A percentile compares a stretch with the other conserved stretches of the same genome.
phyloP scores from a whole-genome alignment of 1,140 invertebrate genomes.

The Contarinia nasturtii region DNA sequence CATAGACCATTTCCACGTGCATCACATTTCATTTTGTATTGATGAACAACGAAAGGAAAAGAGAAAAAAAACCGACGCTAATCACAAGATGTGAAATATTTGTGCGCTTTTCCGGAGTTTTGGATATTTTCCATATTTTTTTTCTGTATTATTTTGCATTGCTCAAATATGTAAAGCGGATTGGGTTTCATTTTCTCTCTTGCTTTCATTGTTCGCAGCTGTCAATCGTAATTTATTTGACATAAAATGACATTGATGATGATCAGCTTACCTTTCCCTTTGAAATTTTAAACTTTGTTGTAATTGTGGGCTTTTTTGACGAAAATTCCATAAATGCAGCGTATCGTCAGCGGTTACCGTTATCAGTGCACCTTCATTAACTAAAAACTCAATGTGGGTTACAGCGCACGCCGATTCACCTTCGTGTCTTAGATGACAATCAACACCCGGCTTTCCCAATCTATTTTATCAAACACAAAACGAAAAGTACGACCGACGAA shows the following conservation, averaged over 20 bases:
- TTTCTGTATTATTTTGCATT: too few species aligned
- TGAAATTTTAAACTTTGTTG: conserved; percentile 93
- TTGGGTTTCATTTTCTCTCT: too few species aligned
- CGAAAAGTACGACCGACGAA: neutral
- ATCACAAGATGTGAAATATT: too few species aligned
- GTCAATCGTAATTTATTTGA: too few species aligned
- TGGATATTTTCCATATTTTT: too few species aligned
- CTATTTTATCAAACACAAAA: conserved; percentile 28
- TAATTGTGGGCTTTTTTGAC: conserved; percentile 85
- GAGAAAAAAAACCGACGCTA: too few species aligned
- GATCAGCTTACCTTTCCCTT: conserved; percentile 67
- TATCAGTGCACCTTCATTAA: conserved; percentile 91
- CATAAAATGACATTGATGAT: neutral
- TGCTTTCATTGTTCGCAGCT: too few species aligned
- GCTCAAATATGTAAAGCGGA: too few species aligned
- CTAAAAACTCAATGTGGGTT: conserved; percentile 76
- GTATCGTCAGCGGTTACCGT: conserved; percentile 88
- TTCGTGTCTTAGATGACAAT: conserved; percentile 80
- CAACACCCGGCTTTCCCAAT: conserved; percentile 85
- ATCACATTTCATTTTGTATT: neutral
- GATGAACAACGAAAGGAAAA: too few species aligned
- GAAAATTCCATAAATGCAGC: conserved; percentile 93
- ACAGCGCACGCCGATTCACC: conserved; percentile 47
- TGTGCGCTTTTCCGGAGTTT: too few species aligned
- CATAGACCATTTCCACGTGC: neutral